phyloP scores from a whole-genome alignment of 2,797 vertebrate species.

The Xenopus petersii region DNA sequence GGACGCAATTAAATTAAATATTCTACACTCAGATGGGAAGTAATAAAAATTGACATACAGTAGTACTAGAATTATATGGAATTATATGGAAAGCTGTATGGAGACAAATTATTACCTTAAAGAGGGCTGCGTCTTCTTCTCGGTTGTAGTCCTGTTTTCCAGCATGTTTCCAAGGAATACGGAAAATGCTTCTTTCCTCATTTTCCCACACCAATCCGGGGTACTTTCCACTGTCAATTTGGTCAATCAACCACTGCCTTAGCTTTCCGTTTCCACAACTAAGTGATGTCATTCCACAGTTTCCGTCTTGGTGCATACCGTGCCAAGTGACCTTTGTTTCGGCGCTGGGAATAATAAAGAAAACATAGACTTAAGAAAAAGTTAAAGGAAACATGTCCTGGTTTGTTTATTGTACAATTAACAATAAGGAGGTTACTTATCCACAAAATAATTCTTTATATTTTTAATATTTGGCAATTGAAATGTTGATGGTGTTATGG shows the following conservation, averaged over 20 bases:
- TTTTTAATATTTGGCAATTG: no score
- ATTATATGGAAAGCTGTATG: no score
- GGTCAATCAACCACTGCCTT: conserved; percentile 95
- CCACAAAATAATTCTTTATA: no score
- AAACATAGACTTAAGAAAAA: not conserved
- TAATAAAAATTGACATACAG: no score
- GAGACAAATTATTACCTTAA: conserved; percentile 74
- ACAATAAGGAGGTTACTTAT: no score
- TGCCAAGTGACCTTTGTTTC: conserved; percentile 6
- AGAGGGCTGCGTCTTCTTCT: conserved; percentile 96
- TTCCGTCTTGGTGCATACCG: conserved; percentile 75
- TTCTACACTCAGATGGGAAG: no score
- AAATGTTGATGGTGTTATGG: no score
- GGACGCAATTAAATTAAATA: no score
- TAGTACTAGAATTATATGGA: no score
- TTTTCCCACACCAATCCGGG: conserved; percentile 95
- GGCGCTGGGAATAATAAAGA: not conserved
- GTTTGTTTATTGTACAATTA: no score
- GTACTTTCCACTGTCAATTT: conserved; percentile 93
- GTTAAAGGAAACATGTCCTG: no score
- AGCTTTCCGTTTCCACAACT: conserved; percentile 94
- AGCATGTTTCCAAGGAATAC: conserved; percentile 97
- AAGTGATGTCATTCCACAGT: conserved; percentile 81
- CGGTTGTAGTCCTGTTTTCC: conserved; percentile 98
- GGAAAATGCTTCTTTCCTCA: conserved; percentile 91